Evolutionary conservation across 2,797 vertebrate genomes (phyloP), one percentile per base, ranked within the genome.

Genomic region (Characodon lateralis): DNA sequence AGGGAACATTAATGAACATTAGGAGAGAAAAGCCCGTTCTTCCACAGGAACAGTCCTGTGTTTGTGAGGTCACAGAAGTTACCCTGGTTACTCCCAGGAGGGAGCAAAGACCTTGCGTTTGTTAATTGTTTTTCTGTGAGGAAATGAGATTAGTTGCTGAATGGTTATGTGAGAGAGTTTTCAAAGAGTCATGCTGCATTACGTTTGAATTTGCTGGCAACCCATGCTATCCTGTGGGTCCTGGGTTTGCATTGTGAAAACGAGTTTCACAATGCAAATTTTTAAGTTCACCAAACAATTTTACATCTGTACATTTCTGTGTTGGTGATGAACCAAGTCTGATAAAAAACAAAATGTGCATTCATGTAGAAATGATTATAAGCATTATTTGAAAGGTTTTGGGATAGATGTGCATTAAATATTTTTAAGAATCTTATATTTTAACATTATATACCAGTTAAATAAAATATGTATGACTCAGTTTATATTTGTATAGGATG

Each of bases 101-200:
- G 94, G 91, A 93, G 93, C 73, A 78, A 96, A 96, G 92, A 94
- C 93, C 89, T 94, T 89, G 89, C 91, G 88, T 94, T 94, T 95
- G 94, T 95, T 93, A 92, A 96, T 96, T 96, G 95, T 96, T 95
- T 93, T 87, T 91, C 89, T 83, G 91, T 88, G 87, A 88, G 93
- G 94, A 95, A 96, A 96, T 94, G 91, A 96, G 96, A 96, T 96
- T 96, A 96, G 95, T 95, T 89, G 88, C 90, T 95, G 94, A 95
- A 94, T 96, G 94, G 95, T 94, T 92, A 94, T 95, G 94, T 95
- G 93, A 92, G 91, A 93, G 94, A 91, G 91, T 94, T 95, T 93
- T 95, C 90, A 94, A 94, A 94, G 89, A 92, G 92, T 87, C 88
- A 89, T 91, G 88, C 85, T 92, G 91, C 91, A 91, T 93, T 93